Base-by-base conservation (phyloP, 2,113 vertebrate species). In the Pluvianellus socialis region DNA sequence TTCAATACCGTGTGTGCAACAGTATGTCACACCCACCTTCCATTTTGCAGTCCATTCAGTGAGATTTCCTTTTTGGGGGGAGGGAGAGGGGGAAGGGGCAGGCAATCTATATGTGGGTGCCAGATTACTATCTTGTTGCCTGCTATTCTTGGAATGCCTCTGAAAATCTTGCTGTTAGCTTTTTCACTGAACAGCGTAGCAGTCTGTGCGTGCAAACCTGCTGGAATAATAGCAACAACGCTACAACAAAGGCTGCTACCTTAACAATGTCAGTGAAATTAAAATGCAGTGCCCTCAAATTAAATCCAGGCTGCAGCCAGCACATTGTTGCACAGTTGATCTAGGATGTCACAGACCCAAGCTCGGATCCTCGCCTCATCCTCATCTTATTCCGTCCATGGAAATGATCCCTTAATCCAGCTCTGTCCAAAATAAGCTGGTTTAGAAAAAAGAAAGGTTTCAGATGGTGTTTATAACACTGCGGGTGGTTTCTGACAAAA, bases 1-100 rank as follows among this genome's bases (percentile, higher is more conserved):
- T 58, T 58, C 50, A 90, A 79, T 66, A 84, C 50, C 8, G 32
- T 73, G 56, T 82, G 52, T 86, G 89, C 63, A 74, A 88, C 92
- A 71, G 32, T 79, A 70, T 94, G 86, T 92, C 92, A 96, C 59
- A 92, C 77, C 88, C 77, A 79, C 76, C 70, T 92, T 95, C 86
- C 74, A 96, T 61, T 96, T 90, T 95, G 75, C 77, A 95, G 95
- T 67, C 70, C 32, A 72, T 72, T 94, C 90, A 94, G 70, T 52
- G 66, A 87, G 52, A 80, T 45, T 87, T 76, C 88, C 33, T 40
- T 73, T 44, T 40, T 47, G 24, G 2, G 14, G 32, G 50, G 17
- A 4, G 50, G 24, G 17, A 10, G 19, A 27, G 23, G 7, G 23
- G n/a, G 18, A 35, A 45, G 42, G 40, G 67, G 32, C 14, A 83